phyloP scores from a whole-genome alignment of 1,140 invertebrate species.

The Drosophila lini region DNA sequence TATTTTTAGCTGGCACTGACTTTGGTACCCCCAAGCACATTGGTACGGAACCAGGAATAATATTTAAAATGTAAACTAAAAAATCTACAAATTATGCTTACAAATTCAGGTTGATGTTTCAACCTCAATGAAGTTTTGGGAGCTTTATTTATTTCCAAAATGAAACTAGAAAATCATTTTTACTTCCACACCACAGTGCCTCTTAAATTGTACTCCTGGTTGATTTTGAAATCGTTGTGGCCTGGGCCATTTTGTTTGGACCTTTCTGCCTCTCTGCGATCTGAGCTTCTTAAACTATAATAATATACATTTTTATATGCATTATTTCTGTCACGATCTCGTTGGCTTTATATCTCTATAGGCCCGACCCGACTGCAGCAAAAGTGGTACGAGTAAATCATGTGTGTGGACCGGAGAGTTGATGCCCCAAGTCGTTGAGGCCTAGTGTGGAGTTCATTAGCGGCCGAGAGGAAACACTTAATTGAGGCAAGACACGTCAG shows the following conservation, averaged over 20 bases:
- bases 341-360: slow-evolving; percentile 81
- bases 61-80: background rate
- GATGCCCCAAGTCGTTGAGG: slow-evolving; percentile 24
- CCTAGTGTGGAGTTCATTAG: slow-evolving; percentile 40
- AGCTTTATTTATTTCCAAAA: background rate
- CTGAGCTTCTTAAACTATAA: slow-evolving; percentile 59
- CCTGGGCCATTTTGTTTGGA: slow-evolving; percentile 57
- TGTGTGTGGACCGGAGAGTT: slow-evolving; percentile 49
- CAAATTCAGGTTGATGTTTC: too few species aligned
- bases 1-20: slow-evolving; percentile 77
- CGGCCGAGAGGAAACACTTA: slow-evolving; percentile 66
- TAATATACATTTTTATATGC: slow-evolving; percentile 81
- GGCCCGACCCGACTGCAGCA: slow-evolving; percentile 23
- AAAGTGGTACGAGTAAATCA: slow-evolving; percentile 35
- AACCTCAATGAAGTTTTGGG: background rate
- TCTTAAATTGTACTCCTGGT: slow-evolving; percentile 53
- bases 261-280: slow-evolving; percentile 28
- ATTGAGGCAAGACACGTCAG: slow-evolving; percentile 70
- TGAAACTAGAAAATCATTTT: background rate
- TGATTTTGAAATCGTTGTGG: slow-evolving; percentile 24
- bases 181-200: slow-evolving; percentile 39
- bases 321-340: slow-evolving; percentile 82
- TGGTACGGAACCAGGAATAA: slow-evolving; percentile 16
- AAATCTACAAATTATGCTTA: background rate
- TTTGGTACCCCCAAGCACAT: slow-evolving; percentile 54